Evolutionary conservation across 2,113 vertebrate genomes (phyloP).

Genomic region (Tapirus terrestris): DNA sequence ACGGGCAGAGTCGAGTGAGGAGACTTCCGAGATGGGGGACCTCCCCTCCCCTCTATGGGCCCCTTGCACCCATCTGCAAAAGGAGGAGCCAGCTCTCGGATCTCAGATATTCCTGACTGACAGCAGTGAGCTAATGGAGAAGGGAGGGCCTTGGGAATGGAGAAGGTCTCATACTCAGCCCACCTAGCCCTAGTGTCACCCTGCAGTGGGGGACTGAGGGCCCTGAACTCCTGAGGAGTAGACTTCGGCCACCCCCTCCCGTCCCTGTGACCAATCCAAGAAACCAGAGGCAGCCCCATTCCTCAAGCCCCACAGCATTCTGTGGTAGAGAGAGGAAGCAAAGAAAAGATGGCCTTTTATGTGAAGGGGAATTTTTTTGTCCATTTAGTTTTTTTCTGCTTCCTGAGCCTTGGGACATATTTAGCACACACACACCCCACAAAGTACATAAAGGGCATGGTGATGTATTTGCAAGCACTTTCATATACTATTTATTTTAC

Average conservation of each 20-base stretch:
- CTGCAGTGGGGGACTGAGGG: not conserved
- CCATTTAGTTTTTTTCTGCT: slow-evolving; percentile 14
- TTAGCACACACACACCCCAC: slow-evolving; percentile 3
- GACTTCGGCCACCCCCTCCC: not conserved
- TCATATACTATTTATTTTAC: slow-evolving; percentile 61
- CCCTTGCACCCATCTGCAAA: not conserved
- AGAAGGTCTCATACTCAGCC: not conserved
- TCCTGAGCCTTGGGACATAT: not conserved
- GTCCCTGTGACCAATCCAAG: not conserved
- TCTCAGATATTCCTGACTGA: not conserved
- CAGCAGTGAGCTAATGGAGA: not conserved
- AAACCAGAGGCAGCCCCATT: not conserved
- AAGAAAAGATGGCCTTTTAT: slow-evolving; percentile 34
- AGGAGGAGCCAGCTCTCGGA: not conserved
- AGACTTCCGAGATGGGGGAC: not conserved
- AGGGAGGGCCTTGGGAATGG: accelerated
- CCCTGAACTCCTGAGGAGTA: not conserved
- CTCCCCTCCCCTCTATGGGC: accelerated
- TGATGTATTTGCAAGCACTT: slow-evolving; percentile 48
- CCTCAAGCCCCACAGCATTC: not conserved
- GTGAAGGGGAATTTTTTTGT: slow-evolving; percentile 47
- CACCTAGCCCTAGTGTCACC: not conserved
- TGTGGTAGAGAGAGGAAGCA: not conserved
- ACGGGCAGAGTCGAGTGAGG: accelerated
- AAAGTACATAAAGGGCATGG: not conserved